Evolutionary conservation across 1,140 invertebrate species (phyloP).

Genomic region (Palaemon carinicauda): DNA sequence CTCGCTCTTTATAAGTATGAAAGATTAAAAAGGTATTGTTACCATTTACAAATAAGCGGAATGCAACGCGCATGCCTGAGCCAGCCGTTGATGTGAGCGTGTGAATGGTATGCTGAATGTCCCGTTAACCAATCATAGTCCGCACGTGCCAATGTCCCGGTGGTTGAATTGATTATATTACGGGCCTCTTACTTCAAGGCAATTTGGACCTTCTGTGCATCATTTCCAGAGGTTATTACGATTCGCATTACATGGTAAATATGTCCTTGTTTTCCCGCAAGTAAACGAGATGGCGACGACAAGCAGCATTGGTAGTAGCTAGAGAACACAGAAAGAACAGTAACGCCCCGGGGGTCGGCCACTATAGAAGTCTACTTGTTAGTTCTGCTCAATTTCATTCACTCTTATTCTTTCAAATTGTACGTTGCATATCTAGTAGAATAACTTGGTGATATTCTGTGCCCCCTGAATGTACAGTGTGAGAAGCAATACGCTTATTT

Average conservation of each 20-base stretch:
- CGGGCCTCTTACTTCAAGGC: not conserved
- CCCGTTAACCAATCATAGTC: slow-evolving; percentile 29
- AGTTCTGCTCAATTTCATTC: no score
- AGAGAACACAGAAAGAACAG: not conserved
- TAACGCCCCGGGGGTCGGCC: slow-evolving; percentile 21
- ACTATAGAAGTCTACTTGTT: not conserved
- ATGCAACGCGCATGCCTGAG: not conserved
- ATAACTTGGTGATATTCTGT: no score
- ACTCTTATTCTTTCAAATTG: no score
- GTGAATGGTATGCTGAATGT: not conserved
- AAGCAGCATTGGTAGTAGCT: not conserved
- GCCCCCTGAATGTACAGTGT: no score
- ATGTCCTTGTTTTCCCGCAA: not conserved
- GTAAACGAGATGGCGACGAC: not conserved
- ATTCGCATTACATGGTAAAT: not conserved
- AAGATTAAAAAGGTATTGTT: no score
- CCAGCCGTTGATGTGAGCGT: not conserved
- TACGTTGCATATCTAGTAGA: no score
- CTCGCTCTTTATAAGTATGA: no score
- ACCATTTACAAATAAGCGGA: no score
- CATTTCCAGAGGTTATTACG: not conserved
- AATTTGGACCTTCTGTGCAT: not conserved
- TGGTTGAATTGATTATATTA: not conserved
- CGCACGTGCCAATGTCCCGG: slow-evolving; percentile 18
- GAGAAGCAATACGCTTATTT: no score